Evolutionary conservation across 2,797 vertebrate genomes (phyloP).

Genomic region (Pampus argenteus): DNA sequence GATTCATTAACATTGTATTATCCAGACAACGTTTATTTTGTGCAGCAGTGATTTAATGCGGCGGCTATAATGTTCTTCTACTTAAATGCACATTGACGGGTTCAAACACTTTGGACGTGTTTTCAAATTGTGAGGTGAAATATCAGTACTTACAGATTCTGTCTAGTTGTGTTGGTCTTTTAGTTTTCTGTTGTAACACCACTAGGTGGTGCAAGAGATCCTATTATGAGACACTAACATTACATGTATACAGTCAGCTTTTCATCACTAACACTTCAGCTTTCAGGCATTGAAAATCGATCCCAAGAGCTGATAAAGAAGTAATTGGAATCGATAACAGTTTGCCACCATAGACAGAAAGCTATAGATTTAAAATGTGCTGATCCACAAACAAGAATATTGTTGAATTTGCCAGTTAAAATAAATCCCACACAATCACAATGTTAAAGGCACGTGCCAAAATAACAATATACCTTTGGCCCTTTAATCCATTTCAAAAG

Average conservation of each 20-base stretch:
- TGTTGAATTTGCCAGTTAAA: neutral
- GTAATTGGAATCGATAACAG: constrained; percentile 29
- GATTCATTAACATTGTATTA: neutral
- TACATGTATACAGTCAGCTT: neutral
- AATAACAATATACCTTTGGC: neutral
- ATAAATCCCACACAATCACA: neutral
- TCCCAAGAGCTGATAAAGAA: constrained; percentile 5
- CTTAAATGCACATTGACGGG: fast-evolving
- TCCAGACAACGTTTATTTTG: neutral
- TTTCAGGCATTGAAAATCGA: constrained; percentile 24
- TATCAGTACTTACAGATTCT: neutral
- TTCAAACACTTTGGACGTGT: neutral
- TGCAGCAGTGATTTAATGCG: neutral
- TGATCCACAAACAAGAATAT: neutral
- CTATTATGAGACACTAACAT: neutral
- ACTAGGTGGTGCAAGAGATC: constrained; percentile 61
- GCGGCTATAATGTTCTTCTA: neutral
- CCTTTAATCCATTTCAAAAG: neutral
- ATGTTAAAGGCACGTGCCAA: neutral
- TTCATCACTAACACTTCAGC: neutral
- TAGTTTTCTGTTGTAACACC: constrained; percentile 32
- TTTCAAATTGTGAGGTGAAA: neutral
- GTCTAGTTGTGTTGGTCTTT: neutral
- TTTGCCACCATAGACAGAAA: neutral
- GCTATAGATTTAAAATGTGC: neutral